These are phyloP conservation scores for Mythimna ferrago DNA, from an alignment of 2,888 invertebrate species.

Conservation along the genomic window DNA sequence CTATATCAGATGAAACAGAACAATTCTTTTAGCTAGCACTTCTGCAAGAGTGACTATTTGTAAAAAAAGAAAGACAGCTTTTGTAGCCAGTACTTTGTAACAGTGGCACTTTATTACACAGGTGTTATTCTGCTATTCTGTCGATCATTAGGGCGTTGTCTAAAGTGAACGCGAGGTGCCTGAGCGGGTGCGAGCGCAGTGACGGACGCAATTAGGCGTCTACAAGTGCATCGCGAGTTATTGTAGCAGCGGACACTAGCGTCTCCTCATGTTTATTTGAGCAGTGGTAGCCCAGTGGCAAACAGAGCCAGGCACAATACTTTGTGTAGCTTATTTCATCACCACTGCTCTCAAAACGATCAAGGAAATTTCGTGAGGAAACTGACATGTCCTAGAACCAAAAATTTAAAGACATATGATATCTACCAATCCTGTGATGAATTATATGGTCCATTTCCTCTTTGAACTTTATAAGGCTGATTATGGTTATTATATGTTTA, in stretches of 20 bases:
- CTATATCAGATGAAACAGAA: not conserved
- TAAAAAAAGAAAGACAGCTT: not conserved
- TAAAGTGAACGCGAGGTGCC: not conserved
- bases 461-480: too few species aligned
- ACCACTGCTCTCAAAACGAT: too few species aligned
- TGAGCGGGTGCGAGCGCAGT: not conserved
- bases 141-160: slow-evolving; percentile 38
- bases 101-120: not conserved
- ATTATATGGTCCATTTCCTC: too few species aligned
- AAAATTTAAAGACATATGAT: too few species aligned
- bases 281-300: too few species aligned
- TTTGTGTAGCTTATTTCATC: too few species aligned
- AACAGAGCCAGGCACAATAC: too few species aligned
- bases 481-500: too few species aligned
- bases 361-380: too few species aligned
- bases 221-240: not conserved
- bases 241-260: not conserved
- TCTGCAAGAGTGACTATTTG: not conserved
- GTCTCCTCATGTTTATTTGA: too few species aligned
- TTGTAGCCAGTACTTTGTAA: not conserved
- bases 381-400: too few species aligned
- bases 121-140: not conserved
- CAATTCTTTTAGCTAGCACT: not conserved
- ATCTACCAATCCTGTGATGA: too few species aligned
- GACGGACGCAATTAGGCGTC: not conserved